These are phyloP conservation scores for Muscina levida DNA, from an alignment of 2,888 invertebrate genomes.

Conservation along the genomic window DNA sequence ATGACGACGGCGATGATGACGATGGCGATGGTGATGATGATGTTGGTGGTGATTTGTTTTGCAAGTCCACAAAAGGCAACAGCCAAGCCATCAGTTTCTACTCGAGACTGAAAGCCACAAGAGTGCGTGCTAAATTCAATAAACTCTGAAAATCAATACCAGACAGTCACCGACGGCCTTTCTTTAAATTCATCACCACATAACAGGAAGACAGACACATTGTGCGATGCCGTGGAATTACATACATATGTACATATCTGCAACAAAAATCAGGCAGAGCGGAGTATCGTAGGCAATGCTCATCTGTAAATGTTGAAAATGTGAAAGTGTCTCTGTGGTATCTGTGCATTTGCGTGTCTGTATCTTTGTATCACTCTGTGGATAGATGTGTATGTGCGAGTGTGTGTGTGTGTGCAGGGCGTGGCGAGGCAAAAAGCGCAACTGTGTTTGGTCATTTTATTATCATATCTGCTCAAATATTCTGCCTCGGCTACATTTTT, in stretches of 20 bases:
- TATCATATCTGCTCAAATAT: slow-evolving; percentile 47
- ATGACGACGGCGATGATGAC: slow-evolving; percentile 3
- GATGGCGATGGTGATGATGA: slow-evolving; percentile 18
- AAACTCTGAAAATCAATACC: slow-evolving; percentile 16
- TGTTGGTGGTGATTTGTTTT: slow-evolving; percentile 54
- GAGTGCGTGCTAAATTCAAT: slow-evolving; percentile 58
- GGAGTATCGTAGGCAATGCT: slow-evolving; percentile 19
- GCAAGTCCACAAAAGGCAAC: slow-evolving; percentile 48
- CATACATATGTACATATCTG: no score
- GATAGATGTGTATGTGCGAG: neutral
- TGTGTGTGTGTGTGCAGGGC: slow-evolving; percentile 42
- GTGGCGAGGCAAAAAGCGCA: slow-evolving; percentile 48
- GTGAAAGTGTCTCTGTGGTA: slow-evolving; percentile 27
- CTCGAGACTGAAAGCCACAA: slow-evolving; percentile 20
- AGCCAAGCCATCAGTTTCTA: slow-evolving; percentile 50
- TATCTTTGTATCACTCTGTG: slow-evolving; percentile 6
- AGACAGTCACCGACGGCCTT: slow-evolving; percentile 44
- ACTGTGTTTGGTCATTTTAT: slow-evolving; percentile 41
- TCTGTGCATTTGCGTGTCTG: slow-evolving; percentile 20
- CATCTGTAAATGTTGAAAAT: slow-evolving; percentile 4
- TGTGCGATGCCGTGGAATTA: no score
- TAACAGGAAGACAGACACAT: no score
- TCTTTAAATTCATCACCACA: neutral
- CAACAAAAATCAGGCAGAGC: neutral
- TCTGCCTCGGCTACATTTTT: slow-evolving; percentile 5